Evolutionary conservation across 2,888 invertebrate genomes (phyloP).

Genomic region (Kryphioiulus occultus): DNA sequence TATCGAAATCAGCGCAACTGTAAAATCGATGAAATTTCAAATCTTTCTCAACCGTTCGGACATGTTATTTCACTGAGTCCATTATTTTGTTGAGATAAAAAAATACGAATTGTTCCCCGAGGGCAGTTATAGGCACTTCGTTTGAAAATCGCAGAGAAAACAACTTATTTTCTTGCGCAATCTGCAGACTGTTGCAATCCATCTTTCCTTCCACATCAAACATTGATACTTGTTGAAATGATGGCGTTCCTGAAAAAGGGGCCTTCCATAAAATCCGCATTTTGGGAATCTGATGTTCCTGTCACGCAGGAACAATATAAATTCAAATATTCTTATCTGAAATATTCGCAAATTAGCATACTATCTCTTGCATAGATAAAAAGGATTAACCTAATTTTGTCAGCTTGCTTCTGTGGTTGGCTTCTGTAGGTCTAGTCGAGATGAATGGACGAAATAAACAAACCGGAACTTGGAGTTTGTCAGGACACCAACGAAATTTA

Average conservation of each 20-base stretch:
- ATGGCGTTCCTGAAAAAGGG: too few species aligned
- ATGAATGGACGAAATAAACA: too few species aligned
- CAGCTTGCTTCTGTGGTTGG: too few species aligned
- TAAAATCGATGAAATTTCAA: constrained; percentile 9
- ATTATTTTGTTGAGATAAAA: constrained; percentile 4
- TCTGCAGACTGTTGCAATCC: neutral
- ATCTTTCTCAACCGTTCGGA: neutral
- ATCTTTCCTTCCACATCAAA: neutral
- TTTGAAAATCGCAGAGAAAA: neutral
- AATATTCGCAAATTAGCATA: too few species aligned
- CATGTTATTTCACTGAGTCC: neutral
- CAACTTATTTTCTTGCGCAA: neutral
- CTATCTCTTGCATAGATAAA: too few species aligned
- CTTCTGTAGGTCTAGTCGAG: too few species aligned
- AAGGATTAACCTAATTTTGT: too few species aligned
- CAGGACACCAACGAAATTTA: neutral
- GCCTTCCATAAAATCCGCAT: too few species aligned
- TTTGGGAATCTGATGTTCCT: too few species aligned
- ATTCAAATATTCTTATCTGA: too few species aligned
- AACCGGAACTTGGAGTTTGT: neutral
- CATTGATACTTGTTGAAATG: neutral
- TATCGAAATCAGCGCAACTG: constrained; percentile 3
- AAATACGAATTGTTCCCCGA: neutral
- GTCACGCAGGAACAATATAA: too few species aligned
- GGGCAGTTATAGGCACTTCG: neutral